phyloP scores from a whole-genome alignment of 2,888 invertebrate genomes.

The Palloptera scutellata region DNA sequence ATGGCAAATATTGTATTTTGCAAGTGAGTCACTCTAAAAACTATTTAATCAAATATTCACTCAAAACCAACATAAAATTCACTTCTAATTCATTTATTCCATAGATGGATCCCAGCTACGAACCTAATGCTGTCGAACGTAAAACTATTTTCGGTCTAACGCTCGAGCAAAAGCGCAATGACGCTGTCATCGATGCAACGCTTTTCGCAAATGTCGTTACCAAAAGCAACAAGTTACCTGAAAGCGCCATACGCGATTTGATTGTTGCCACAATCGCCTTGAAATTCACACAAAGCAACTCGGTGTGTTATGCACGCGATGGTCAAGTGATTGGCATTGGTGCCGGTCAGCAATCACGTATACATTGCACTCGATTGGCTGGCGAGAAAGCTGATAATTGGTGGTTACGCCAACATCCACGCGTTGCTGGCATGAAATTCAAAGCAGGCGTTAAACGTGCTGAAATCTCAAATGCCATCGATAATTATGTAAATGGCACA shows the following conservation, averaged over 20 bases:
- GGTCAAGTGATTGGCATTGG: slow-evolving; percentile 90
- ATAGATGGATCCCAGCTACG: slow-evolving; percentile 87
- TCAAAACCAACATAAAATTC: not conserved
- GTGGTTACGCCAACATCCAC: slow-evolving; percentile 96
- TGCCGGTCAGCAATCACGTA: slow-evolving; percentile 98
- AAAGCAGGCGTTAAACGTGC: slow-evolving; percentile 86
- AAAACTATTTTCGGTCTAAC: slow-evolving; percentile 85
- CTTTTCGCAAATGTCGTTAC: slow-evolving; percentile 86
- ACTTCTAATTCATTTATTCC: slow-evolving; percentile 2
- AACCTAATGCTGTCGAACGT: slow-evolving; percentile 82
- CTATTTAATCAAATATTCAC: not conserved
- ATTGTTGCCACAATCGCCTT: slow-evolving; percentile 95
- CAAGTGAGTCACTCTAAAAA: slow-evolving; percentile 65
- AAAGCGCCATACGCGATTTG: slow-evolving; percentile 83
- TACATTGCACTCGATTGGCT: slow-evolving; percentile 96
- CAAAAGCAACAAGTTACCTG: slow-evolving; percentile 72
- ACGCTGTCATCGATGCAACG: slow-evolving; percentile 79
- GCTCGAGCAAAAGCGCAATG: slow-evolving; percentile 88
- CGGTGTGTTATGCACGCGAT: slow-evolving; percentile 94
- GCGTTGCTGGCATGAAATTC: slow-evolving; percentile 83
- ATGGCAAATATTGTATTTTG: slow-evolving; percentile 88
- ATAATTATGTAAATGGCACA: slow-evolving; percentile 92
- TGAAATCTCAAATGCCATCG: slow-evolving; percentile 93
- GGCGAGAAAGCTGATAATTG: slow-evolving; percentile 98
- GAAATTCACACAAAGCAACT: slow-evolving; percentile 98